Conservation (phyloP, 2,797 vertebrate species). For the Lates japonicus region DNA sequence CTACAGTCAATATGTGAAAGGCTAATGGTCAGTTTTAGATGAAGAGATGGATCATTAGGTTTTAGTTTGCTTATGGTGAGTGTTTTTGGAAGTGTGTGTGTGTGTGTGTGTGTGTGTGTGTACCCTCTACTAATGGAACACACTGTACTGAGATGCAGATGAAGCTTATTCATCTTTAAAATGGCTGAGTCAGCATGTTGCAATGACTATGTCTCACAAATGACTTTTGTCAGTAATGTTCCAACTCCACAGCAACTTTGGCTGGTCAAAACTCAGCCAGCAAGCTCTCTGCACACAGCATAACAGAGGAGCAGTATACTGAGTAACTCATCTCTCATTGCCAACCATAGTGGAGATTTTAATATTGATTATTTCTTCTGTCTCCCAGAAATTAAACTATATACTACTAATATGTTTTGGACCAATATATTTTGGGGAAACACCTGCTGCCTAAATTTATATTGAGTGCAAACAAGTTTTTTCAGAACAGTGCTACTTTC, state of each 20-base stretch:
- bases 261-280: background rate
- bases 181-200: conserved; percentile 26
- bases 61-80: conserved; percentile 24
- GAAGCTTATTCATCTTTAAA: conserved; percentile 35
- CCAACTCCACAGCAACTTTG: background rate
- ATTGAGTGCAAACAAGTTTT: no score
- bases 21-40: conserved; percentile 13
- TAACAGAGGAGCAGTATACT: no score
- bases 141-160: conserved; percentile 23
- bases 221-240: background rate
- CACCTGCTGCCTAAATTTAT: no score
- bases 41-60: conserved; percentile 43
- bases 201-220: conserved; percentile 3
- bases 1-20: conserved; percentile 13
- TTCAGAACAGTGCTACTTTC: background rate
- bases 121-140: conserved; percentile 15
- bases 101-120: conserved; percentile 1
- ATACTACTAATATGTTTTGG: no score
- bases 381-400: no score
- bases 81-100: background rate
- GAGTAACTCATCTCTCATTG: no score
- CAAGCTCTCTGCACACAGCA: no score
- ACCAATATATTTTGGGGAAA: no score
- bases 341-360: background rate
- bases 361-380: background rate